Evolutionary conservation across 23 tunicate species (phyloP), one percentile per base, ranked within the genome.

Genomic region (Trididemnum miniatum): DNA sequence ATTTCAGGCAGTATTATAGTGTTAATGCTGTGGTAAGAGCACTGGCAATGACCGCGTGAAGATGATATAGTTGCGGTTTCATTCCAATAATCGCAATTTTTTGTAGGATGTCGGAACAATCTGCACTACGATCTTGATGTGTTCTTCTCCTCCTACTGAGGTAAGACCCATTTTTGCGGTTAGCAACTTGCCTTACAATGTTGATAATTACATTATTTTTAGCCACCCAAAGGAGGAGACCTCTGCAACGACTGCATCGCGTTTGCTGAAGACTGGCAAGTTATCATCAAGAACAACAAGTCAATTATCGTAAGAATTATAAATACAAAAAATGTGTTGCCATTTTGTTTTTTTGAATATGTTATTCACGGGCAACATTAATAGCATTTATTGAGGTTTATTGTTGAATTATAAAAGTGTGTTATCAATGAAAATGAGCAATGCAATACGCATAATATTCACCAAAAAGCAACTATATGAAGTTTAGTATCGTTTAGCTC

Each of bases 261-360:
- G 2, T 91, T 91, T 80, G 34, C 82, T 63, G 35, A 79, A 36
- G 97, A 91, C 80, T 91, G 97, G 97, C 90, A 91, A 34, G 39
- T 20, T 1, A 85, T 85, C 67, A 85, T 91, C 35, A 57, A 65
- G 39, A 91, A 82, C 87, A 91, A 91, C 87, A 72, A 91, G 51
- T 85, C 97, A 20, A 52, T 82, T 22, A 91, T 91, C 65, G 97
- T 91, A 67, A 91, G 97, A 59, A n/a, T n/a, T n/a, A n/a, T n/a
- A n/a, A n/a, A n/a, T n/a, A n/a, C n/a, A n/a, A n/a, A n/a, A n/a
- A n/a, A n/a, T n/a, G n/a, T n/a, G n/a, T n/a, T n/a, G n/a, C n/a
- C n/a, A n/a, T n/a, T n/a, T n/a, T n/a, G n/a, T n/a, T n/a, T n/a
- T n/a, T n/a, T n/a, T n/a, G n/a, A n/a, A n/a, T n/a, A n/a, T n/a